Percentiles rank a stretch among this genome's conserved stretches.
Conservation (phyloP, 2,797 vertebrate species). For the Helicolenus hilgendorfi region DNA sequence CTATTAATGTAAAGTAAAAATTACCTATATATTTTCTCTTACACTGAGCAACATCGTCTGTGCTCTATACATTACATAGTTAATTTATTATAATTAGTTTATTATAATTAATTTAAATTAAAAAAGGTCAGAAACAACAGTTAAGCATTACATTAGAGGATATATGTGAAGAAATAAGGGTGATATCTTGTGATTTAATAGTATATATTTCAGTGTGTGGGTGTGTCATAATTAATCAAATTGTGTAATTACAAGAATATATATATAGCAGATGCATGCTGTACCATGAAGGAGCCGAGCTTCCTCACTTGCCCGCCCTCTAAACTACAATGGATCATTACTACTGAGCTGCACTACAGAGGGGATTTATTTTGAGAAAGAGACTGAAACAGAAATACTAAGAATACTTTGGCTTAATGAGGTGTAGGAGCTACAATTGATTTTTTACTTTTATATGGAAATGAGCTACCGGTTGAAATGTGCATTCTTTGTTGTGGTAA, state of each 20-base stretch:
- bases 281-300: background rate
- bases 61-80: background rate
- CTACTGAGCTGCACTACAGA: constrained; percentile 34
- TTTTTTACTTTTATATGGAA: constrained; percentile 86
- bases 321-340: constrained; percentile 45
- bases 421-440: constrained; percentile 47
- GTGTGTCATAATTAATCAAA: background rate
- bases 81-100: background rate
- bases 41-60: background rate
- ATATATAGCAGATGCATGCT: background rate
- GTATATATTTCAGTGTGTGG: background rate
- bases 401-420: constrained; percentile 80
- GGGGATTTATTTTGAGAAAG: constrained; percentile 56
- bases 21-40: background rate
- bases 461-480: constrained; percentile 71
- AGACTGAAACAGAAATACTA: constrained; percentile 43
- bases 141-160: background rate
- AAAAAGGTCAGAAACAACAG: background rate
- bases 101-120: background rate
- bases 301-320: background rate
- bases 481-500: constrained; percentile 81
- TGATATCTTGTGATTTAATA: background rate
- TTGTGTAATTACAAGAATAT: constrained; percentile 8
- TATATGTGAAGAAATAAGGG: background rate
- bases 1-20: background rate